These are phyloP conservation scores for Poecile montanus DNA, from an alignment of 2,797 vertebrate genomes.

Conservation along the genomic window DNA sequence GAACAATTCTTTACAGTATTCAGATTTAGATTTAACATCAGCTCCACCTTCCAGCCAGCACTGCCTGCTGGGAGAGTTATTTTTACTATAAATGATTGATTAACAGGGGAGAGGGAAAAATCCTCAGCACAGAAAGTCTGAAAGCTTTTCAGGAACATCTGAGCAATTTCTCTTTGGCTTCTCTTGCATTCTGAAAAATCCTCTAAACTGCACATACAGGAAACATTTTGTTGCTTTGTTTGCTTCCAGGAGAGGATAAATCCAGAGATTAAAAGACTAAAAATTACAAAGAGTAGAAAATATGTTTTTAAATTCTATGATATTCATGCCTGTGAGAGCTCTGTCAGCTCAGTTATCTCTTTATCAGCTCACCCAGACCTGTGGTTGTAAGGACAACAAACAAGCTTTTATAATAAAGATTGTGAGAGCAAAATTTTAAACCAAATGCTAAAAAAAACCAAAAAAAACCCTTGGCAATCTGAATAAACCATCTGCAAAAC, in stretches of 20 bases:
- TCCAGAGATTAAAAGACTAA: neutral
- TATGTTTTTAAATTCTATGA: accelerated
- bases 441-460: neutral
- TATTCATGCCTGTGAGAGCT: neutral
- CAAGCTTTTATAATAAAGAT: neutral
- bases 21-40: neutral
- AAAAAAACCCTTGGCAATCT: neutral
- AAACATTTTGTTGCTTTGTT: neutral
- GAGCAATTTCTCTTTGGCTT: neutral
- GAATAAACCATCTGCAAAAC: neutral
- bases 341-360: neutral
- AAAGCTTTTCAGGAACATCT: neutral
- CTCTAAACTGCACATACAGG: accelerated
- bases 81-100: neutral
- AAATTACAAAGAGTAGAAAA: neutral
- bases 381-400: neutral
- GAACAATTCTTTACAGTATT: neutral
- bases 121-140: neutral
- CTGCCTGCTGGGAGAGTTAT: neutral
- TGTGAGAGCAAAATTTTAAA: neutral
- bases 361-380: neutral
- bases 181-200: neutral
- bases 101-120: neutral
- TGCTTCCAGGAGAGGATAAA: neutral
- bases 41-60: neutral